Base-by-base conservation (phyloP, 1,140 invertebrate species). In the Aphelinus certus region DNA sequence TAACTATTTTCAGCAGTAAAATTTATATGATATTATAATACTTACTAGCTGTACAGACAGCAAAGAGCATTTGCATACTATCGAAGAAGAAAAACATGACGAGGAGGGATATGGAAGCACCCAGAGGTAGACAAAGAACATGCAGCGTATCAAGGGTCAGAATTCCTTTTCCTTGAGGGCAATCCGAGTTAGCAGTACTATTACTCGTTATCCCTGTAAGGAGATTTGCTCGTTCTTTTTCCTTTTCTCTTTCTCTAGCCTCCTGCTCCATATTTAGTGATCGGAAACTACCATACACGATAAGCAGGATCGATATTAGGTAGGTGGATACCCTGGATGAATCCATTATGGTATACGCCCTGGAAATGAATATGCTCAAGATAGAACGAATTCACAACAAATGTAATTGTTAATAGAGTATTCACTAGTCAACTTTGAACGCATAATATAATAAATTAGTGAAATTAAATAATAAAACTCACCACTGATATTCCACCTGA, bases 21-120 rank as follows among this genome's bases (percentile, higher is more conserved):
- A 26, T 26, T 26, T 26, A 26, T 26, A 26, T 53, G 9, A 9
- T 53, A 9, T 9, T 53, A 6, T 53, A 6, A 67, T 60, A 91
- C 92, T 93, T 89, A 98, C 97, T 96, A 83, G 97, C 97, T 83
- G 97, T 98, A 86, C 96, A 98, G 81, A 98, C 96, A 66, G 97
- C 97, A 89, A 99, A 98, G 3, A 98, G 91, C 90, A 98, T 94
- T 88, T 98, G 97, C 94, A 99, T 97, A 69, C 97, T 98, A 88
- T 99, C 97, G 84, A 99, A 98, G 88, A 98, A 99, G 90, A 98
- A 97, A 88, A 98, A 99, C 97, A 99, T 98, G 76, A 98, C 92
- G 42, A 99, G 92, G 72, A 99, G 90, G 70, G 97, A 98, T 80
- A 98, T 93, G 73, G 97, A 98, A 80, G 97, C 97, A 83, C 96